phyloP scores from a whole-genome alignment of 2,113 vertebrate genomes.

The Lipophrys pholis region DNA sequence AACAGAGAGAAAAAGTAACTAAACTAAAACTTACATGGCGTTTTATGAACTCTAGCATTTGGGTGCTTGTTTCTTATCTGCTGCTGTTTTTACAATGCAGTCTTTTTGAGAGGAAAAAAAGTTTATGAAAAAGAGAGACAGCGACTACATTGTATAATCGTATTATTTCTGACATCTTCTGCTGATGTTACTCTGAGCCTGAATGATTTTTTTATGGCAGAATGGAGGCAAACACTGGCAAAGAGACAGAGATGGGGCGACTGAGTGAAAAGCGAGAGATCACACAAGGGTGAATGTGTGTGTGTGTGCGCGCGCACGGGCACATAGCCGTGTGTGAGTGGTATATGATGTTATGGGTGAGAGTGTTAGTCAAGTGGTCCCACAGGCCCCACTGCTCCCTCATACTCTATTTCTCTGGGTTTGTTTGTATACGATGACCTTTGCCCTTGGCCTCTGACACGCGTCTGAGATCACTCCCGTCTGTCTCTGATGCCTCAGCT shows the following conservation, averaged over 20 bases:
- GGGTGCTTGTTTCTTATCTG: background rate
- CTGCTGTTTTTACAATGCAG: background rate
- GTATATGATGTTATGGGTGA: slow-evolving; percentile 44
- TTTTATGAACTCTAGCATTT: slow-evolving; percentile 5
- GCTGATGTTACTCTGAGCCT: slow-evolving; percentile 20
- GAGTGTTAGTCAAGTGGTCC: slow-evolving; percentile 65
- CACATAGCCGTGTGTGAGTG: background rate
- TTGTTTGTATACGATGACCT: slow-evolving; percentile 71
- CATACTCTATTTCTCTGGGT: slow-evolving; percentile 68
- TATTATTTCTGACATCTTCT: slow-evolving; percentile 23
- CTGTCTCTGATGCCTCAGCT: slow-evolving; percentile 57
- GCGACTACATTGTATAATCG: background rate
- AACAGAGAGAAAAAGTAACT: background rate
- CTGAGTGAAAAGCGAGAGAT: background rate
- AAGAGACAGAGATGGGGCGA: background rate
- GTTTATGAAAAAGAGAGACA: background rate
- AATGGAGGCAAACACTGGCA: background rate
- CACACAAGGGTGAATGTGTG: background rate
- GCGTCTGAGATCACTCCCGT: slow-evolving; percentile 61
- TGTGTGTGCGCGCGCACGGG: too few species aligned
- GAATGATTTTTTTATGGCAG: slow-evolving; percentile 5
- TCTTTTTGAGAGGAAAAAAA: background rate
- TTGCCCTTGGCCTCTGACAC: slow-evolving; percentile 62
- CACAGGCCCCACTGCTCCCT: slow-evolving; percentile 38
- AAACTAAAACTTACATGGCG: background rate